A percentile compares a stretch with the other conserved stretches of the same genome.
phyloP scores from a whole-genome alignment of 1,140 invertebrate species.

The Seison nebaliae region DNA sequence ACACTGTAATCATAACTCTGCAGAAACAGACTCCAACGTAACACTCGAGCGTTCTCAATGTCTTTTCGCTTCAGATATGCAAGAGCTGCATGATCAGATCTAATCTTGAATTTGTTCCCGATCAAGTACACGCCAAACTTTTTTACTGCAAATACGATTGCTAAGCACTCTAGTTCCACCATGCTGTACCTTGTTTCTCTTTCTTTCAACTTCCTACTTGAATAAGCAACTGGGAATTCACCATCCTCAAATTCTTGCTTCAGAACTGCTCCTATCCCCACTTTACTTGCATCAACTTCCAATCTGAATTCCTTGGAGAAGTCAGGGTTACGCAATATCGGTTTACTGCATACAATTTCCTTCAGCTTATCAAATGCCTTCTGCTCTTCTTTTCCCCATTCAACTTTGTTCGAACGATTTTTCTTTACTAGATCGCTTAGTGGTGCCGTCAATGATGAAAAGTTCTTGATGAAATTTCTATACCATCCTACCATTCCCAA shows the following conservation, averaged over 20 bases:
- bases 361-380: slow-evolving; percentile 2
- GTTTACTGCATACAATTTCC: background rate
- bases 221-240: background rate
- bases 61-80: too few species aligned
- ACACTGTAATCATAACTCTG: slow-evolving; percentile 15
- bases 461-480: slow-evolving; percentile 20
- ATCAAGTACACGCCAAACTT: too few species aligned
- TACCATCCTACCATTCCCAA: slow-evolving; percentile 27
- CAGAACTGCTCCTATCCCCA: background rate
- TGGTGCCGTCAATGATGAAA: slow-evolving; percentile 14
- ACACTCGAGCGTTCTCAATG: too few species aligned
- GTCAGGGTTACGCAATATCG: slow-evolving; percentile 4
- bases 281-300: background rate
- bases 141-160: background rate
- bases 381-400: slow-evolving; percentile 6
- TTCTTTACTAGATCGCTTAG: slow-evolving; percentile 18
- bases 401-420: slow-evolving; percentile 7
- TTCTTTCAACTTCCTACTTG: background rate
- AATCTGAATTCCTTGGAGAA: background rate
- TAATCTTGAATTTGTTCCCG: too few species aligned
- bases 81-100: too few species aligned
- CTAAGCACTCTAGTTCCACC: background rate
- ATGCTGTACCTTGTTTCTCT: background rate
- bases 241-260: background rate
- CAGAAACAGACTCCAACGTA: slow-evolving; percentile 16